Percentiles rank a stretch among this genome's conserved stretches.
These are phyloP conservation scores for Rhynchonycteris naso DNA, from an alignment of 2,797 vertebrate species.

Conservation along the genomic window DNA sequence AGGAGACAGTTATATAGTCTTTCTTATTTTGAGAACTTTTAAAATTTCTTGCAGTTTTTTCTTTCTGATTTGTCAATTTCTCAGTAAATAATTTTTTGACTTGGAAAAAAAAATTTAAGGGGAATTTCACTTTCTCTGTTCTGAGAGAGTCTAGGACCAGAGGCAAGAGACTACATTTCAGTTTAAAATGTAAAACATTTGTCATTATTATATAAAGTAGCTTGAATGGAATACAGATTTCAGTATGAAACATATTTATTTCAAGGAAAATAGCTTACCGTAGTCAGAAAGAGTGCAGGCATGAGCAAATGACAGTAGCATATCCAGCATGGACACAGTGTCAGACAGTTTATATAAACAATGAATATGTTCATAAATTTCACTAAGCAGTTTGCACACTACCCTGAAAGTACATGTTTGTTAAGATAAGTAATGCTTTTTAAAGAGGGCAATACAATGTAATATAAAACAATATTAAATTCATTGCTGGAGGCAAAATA, in stretches of 20 bases:
- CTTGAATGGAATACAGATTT: constrained; percentile 41
- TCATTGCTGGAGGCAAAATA: constrained; percentile 37
- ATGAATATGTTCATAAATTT: constrained; percentile 94
- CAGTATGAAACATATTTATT: constrained; percentile 4
- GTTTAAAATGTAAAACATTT: constrained; percentile 21
- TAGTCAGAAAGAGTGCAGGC: constrained; percentile 96
- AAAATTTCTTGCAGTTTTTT: constrained; percentile 36
- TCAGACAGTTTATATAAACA: constrained; percentile 98
- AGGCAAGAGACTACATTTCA: constrained; percentile 19
- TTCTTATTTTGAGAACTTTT: constrained; percentile 27
- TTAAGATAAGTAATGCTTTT: constrained; percentile 45
- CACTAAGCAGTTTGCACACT: constrained; percentile 93
- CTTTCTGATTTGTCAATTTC: constrained; percentile 52
- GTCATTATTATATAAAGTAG: background rate
- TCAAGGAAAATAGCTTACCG: constrained; percentile 85
- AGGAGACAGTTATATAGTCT: background rate
- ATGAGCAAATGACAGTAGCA: constrained; percentile 95
- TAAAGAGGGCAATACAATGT: background rate
- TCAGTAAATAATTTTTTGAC: constrained; percentile 13
- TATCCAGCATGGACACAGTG: constrained; percentile 98
- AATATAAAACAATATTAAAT: constrained; percentile 34
- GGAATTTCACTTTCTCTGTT: constrained; percentile 30
- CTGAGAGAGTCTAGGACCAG: background rate
- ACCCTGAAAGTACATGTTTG: constrained; percentile 88
- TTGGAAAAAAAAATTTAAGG: constrained; percentile 21